Conservation (phyloP, 2,113 vertebrate species). For the Takifugu bimaculatus region DNA sequence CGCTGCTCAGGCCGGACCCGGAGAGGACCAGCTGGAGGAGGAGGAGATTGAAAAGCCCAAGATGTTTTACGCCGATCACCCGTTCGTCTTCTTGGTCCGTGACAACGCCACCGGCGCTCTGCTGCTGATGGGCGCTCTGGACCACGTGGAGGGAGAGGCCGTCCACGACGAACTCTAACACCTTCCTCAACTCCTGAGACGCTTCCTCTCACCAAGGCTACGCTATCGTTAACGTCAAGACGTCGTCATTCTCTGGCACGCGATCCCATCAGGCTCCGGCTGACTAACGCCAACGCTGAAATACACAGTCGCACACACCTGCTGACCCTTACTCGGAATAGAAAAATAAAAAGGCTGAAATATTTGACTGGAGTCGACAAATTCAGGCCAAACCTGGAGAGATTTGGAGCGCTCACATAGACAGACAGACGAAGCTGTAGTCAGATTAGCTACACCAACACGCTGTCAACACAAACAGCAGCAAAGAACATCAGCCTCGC, state of each 20-base stretch:
- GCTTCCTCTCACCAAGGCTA: conserved; percentile 16
- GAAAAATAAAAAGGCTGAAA: conserved; percentile 38
- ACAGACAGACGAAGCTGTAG: conserved; percentile 8
- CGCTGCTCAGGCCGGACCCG: conserved; percentile 31
- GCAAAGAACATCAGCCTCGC: conserved; percentile 8
- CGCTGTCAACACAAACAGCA: not conserved
- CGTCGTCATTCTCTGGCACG: conserved; percentile 56
- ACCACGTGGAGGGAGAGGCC: conserved; percentile 51
- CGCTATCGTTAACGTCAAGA: conserved; percentile 27
- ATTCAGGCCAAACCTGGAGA: conserved; percentile 20
- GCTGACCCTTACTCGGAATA: conserved; percentile 32
- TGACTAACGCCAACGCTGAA: conserved; percentile 39
- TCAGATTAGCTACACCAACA: conserved; percentile 28
- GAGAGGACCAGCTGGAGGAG: conserved; percentile 24
- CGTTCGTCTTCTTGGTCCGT: conserved; percentile 61
- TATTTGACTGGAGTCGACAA: conserved; percentile 36
- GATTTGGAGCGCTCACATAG: not conserved
- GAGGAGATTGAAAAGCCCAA: conserved; percentile 52
- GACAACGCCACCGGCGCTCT: conserved; percentile 56
- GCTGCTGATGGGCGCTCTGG: conserved; percentile 67
- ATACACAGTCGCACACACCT: not conserved
- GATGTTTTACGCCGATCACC: conserved; percentile 65
- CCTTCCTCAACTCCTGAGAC: not conserved
- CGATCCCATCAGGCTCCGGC: conserved; percentile 40
- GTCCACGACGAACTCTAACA: conserved; percentile 67